phyloP scores from a whole-genome alignment of 30 jellyfish, hydroid and myxozoan genomes.

The Turritopsis rubra region DNA sequence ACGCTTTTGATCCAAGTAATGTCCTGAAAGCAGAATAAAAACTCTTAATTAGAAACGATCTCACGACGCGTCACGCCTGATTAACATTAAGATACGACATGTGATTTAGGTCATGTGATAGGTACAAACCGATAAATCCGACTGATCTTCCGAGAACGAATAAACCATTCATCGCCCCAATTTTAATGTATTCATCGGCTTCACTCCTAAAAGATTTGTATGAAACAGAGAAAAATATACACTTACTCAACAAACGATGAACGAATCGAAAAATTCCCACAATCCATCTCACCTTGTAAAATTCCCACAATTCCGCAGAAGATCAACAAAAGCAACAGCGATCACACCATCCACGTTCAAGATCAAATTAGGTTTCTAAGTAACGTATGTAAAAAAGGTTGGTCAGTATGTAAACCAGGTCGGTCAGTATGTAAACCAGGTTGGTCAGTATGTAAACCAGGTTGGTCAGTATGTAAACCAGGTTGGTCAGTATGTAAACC shows the following conservation, averaged over 20 bases:
- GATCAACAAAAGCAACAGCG: slow-evolving; percentile 84
- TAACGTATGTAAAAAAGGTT: not conserved
- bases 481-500: no score
- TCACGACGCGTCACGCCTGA: no score
- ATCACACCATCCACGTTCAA: slow-evolving; percentile 89
- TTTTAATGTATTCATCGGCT: slow-evolving; percentile 77
- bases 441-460: no score
- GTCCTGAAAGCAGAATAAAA: slow-evolving; percentile 43
- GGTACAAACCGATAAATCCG: slow-evolving; percentile 77
- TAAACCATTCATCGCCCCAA: slow-evolving; percentile 85
- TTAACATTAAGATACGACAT: no score
- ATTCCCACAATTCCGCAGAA: slow-evolving; percentile 77
- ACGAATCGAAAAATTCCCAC: not conserved
- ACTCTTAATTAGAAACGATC: no score
- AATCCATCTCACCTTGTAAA: slow-evolving; percentile 50
- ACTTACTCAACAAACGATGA: no score
- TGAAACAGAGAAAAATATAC: no score
- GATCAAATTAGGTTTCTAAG: slow-evolving; percentile 79
- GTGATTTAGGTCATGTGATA: not conserved
- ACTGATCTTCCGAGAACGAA: slow-evolving; percentile 85
- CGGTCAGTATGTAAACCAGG: no score
- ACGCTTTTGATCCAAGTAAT: slow-evolving; percentile 85
- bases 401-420: not conserved
- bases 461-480: no score
- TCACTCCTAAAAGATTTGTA: slow-evolving; percentile 65